These are phyloP conservation scores for Tenthredo livida DNA, from an alignment of 2,888 invertebrate species.

Conservation along the genomic window DNA sequence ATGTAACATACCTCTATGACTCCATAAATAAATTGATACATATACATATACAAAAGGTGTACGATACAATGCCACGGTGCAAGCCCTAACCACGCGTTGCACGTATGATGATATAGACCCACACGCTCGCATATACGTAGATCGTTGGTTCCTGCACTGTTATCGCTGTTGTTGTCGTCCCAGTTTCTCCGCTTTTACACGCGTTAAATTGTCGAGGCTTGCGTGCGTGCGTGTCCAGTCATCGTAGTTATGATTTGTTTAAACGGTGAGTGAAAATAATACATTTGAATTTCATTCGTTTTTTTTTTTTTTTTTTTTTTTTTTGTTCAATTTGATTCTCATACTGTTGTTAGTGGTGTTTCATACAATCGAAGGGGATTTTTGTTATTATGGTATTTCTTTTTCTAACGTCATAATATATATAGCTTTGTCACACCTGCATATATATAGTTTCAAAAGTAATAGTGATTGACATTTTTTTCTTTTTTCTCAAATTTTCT, in stretches of 20 bases:
- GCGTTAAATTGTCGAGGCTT: conserved; percentile 31
- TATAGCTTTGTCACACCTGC: no score
- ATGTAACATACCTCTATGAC: background rate
- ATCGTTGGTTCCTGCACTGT: conserved; percentile 65
- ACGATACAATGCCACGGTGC: conserved; percentile 20
- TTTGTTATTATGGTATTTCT: no score
- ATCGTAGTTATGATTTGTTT: background rate
- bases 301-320: no score
- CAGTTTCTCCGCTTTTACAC: conserved; percentile 73
- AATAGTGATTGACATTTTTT: no score
- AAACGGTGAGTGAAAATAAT: background rate
- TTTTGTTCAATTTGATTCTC: no score
- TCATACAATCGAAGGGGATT: no score
- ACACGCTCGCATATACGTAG: background rate
- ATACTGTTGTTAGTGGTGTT: no score
- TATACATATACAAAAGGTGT: background rate
- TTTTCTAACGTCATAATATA: no score
- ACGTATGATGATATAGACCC: background rate
- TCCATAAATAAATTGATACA: conserved; percentile 29
- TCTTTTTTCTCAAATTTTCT: no score
- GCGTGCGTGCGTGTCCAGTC: conserved; percentile 47
- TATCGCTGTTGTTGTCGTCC: conserved; percentile 74
- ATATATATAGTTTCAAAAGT: no score
- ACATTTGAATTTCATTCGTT: background rate
- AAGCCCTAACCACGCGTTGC: background rate